These are phyloP conservation scores for Rafetus swinhoei DNA, from an alignment of 2,113 vertebrate genomes.

Conservation along the genomic window DNA sequence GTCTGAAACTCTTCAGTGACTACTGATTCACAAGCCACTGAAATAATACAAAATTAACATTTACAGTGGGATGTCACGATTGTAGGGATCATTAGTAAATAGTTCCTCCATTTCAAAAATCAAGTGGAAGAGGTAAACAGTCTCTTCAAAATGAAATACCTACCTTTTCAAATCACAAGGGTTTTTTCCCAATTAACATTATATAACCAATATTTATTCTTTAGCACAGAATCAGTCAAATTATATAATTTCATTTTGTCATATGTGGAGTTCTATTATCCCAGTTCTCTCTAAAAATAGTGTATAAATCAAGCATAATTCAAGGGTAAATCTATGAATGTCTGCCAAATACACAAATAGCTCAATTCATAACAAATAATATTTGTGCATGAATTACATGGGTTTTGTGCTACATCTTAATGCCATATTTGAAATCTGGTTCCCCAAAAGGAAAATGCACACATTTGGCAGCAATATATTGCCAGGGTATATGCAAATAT, in stretches of 20 bases:
- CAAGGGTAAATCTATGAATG: conserved; percentile 32
- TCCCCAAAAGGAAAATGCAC: not conserved
- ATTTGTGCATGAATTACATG: not conserved
- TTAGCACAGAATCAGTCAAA: conserved; percentile 43
- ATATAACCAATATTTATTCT: not conserved
- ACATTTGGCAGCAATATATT: not conserved
- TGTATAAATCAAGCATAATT: conserved; percentile 16
- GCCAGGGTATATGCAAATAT: not conserved
- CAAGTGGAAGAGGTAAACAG: not conserved
- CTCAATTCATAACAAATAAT: conserved; percentile 47
- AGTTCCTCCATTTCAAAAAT: conserved; percentile 8
- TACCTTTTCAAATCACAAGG: not conserved
- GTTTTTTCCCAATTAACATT: not conserved
- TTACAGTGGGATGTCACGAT: not conserved
- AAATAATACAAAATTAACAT: conserved; percentile 42
- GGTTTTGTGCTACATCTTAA: not conserved
- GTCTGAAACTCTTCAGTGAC: conserved; percentile 44
- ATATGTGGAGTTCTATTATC: not conserved
- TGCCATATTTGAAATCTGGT: conserved; percentile 20
- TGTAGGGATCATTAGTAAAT: not conserved
- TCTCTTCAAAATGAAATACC: conserved; percentile 21
- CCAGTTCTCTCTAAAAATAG: not conserved
- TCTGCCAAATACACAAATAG: conserved; percentile 5
- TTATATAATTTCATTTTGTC: conserved; percentile 10
- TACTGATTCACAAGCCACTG: conserved; percentile 58